Conservation (phyloP, 2,113 vertebrate genomes). For the Paraplagusia blochii region DNA sequence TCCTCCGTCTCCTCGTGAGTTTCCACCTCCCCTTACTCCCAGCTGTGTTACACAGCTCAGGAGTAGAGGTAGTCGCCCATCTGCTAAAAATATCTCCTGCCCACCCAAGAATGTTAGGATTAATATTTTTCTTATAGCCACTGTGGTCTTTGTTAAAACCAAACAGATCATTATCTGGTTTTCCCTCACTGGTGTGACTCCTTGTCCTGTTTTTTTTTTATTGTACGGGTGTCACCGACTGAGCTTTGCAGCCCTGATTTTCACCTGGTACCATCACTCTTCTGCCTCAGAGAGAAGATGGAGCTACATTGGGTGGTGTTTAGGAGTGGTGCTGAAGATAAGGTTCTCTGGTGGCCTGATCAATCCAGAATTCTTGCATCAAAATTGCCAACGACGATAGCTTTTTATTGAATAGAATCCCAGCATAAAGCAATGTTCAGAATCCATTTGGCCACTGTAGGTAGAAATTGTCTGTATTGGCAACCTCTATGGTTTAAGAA, state of each 20-base stretch:
- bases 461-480: no score
- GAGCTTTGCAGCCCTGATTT: constrained; percentile 30
- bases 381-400: no score
- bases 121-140: constrained; percentile 73
- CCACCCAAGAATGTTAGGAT: constrained; percentile 74
- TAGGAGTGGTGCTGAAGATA: constrained; percentile 25
- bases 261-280: neutral
- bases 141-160: constrained; percentile 65
- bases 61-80: constrained; percentile 67
- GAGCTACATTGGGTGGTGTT: constrained; percentile 17
- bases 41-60: constrained; percentile 65
- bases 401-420: no score
- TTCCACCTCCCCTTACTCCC: constrained; percentile 55
- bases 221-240: constrained; percentile 12
- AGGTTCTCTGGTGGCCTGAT: no score
- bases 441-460: no score
- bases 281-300: constrained; percentile 4
- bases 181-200: constrained; percentile 42
- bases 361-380: no score
- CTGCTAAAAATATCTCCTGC: constrained; percentile 70
- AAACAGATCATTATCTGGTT: constrained; percentile 68
- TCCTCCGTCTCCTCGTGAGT: constrained; percentile 56
- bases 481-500: no score
- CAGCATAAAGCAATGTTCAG: no score
- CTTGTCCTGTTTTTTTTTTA: constrained; percentile 15